These are phyloP conservation scores for Heliocidaris erythrogramma DNA, from an alignment of 35 echinoderm and acorn worm genomes.

Conservation along the genomic window DNA sequence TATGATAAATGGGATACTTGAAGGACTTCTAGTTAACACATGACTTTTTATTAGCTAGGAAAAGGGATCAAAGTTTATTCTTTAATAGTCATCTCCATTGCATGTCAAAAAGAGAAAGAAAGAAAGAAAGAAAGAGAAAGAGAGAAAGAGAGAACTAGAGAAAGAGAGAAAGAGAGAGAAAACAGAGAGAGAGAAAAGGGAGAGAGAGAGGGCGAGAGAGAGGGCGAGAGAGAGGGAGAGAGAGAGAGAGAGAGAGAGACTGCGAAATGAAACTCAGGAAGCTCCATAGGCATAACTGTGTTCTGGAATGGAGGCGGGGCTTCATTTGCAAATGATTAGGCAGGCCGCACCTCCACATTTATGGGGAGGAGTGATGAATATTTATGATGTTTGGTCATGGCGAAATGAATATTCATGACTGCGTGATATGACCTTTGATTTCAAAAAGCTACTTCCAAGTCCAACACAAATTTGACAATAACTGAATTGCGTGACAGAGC, in stretches of 20 bases:
- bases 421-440: neutral
- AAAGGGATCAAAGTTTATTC: neutral
- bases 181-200: neutral
- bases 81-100: neutral
- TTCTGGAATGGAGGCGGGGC: neutral
- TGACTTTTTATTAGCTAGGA: neutral
- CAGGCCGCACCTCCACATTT: neutral
- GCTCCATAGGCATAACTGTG: neutral
- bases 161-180: neutral
- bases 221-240: neutral
- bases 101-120: neutral
- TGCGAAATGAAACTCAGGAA: neutral
- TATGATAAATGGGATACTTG: too few relatives aligned
- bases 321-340: neutral
- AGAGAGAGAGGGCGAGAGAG: neutral
- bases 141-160: too few relatives aligned
- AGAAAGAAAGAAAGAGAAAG: neutral
- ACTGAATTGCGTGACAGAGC: neutral
- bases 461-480: neutral
- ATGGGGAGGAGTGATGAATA: slow-evolving; percentile 8
- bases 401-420: neutral
- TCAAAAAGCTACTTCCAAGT: neutral
- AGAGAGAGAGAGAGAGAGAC: neutral
- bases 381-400: neutral
- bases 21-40: too few relatives aligned